Base-by-base conservation (phyloP, 2,888 invertebrate genomes). In the Pediacus dermestoides region DNA sequence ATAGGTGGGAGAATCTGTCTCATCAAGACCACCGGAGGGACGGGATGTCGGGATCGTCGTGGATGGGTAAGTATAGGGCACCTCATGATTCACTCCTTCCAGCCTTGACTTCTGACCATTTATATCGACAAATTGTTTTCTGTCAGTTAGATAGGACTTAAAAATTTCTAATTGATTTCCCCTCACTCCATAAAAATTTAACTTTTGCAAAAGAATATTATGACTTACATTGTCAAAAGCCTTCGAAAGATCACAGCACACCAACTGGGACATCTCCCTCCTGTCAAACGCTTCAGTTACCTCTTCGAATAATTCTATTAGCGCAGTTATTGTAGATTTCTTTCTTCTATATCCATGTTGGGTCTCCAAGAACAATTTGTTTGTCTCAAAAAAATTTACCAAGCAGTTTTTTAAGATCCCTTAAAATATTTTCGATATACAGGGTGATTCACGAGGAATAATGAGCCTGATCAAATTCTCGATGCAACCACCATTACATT, bases 121-220 rank as follows among this genome's bases (percentile, higher is more conserved):
- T 8, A 4, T 6, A 18, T 8, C 8, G 8, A 18, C 6, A 18
- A 18, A 6, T 18, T 18, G 18, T 8, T 18, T 18, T 18, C 18
- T 18, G 18, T 18, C 18, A 6, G 4, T 18, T 18, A 18, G 8
- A 8, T 18, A 18, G 6, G 18, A 18, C 4, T 4, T 8, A 18
- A 18, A 4, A 8, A 18, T 4, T 4, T 4, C 2, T 8, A 14
- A n/a, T 13, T 13, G n/a, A 8, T 14, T 10, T 8, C 31, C 31
- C 8, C 31, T 3, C 8, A 31, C 16, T 13, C 16, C 16, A 13
- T 15, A 14, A 15, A 9, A 4, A 8, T 31, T n/a, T 15, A 31
- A 15, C 15, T 31, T 31, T 15, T 13, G 8, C 15, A 31, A 31
- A 7, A 31, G 31, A 9, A 31, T 15, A n/a, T 12, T 31, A 16